Percentiles rank a stretch among this genome's conserved stretches.
Conservation (phyloP, 2,888 invertebrate genomes). For the Cataglyphis rosenhaueri region DNA sequence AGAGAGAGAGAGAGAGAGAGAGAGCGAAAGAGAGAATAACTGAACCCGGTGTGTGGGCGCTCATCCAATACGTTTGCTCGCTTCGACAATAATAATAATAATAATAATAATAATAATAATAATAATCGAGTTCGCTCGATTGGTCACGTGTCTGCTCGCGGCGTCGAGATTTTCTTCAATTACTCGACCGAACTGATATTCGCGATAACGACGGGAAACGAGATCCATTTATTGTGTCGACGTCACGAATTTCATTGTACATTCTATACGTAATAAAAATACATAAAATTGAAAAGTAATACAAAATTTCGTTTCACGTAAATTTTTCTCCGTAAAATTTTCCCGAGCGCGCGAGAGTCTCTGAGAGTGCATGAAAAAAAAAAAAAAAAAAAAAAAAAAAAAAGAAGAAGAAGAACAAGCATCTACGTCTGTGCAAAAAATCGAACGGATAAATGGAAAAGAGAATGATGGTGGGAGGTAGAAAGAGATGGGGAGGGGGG, state of each 20-base stretch:
- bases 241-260: not conserved
- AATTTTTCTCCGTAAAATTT: not conserved
- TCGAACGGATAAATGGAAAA: not conserved
- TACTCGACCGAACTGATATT: slow-evolving; percentile 31
- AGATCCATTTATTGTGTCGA: not conserved
- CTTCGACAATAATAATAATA: slow-evolving; percentile 38
- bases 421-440: not conserved
- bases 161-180: slow-evolving; percentile 42
- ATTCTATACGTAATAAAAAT: not conserved
- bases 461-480: not conserved
- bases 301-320: not conserved
- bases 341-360: not conserved
- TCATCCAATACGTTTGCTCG: slow-evolving; percentile 26
- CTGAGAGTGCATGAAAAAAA: not conserved
- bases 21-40: slow-evolving; percentile 2
- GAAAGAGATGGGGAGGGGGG: slow-evolving; percentile 20
- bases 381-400: no score
- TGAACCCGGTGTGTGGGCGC: not conserved
- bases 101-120: slow-evolving; percentile 12
- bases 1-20: slow-evolving; percentile 1
- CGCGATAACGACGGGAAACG: not conserved
- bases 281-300: not conserved
- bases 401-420: not conserved
- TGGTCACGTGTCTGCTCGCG: slow-evolving; percentile 44
- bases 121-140: slow-evolving; percentile 36